Evolutionary conservation across 2,797 vertebrate species (phyloP).

Genomic region (Paratrypauchen microcephalus): DNA sequence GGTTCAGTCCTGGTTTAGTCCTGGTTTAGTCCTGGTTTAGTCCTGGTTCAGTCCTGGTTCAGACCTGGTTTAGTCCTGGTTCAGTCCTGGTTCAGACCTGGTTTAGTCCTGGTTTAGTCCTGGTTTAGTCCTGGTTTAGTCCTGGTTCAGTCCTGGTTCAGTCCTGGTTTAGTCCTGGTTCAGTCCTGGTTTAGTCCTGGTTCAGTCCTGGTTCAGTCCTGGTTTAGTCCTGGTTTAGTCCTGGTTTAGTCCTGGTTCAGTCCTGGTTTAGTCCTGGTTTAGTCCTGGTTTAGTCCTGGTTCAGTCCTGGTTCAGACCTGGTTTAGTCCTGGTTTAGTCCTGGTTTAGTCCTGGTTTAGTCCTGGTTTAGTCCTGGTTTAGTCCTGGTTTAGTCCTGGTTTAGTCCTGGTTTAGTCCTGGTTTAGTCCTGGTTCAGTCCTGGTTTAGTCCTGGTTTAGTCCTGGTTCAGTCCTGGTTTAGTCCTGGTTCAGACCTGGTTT

Average conservation of each 20-base stretch:
- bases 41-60: not conserved
- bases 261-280: not conserved
- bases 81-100: constrained; percentile 28
- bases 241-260: not conserved
- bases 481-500: not conserved
- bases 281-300: not conserved
- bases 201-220: constrained; percentile 28
- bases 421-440: not conserved
- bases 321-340: constrained; percentile 29
- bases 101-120: not conserved
- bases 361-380: not conserved
- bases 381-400: constrained; percentile 64
- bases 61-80: too few relatives aligned
- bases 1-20: not conserved
- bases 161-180: not conserved
- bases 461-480: too few relatives aligned
- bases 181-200: too few relatives aligned
- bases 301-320: not conserved
- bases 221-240: not conserved
- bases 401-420: not conserved
- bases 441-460: not conserved
- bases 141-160: constrained; percentile 57
- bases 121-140: not conserved
- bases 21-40: constrained; percentile 29
- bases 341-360: not conserved